Base-by-base conservation (phyloP, 2,888 invertebrate genomes). In the Acleris emargana region DNA sequence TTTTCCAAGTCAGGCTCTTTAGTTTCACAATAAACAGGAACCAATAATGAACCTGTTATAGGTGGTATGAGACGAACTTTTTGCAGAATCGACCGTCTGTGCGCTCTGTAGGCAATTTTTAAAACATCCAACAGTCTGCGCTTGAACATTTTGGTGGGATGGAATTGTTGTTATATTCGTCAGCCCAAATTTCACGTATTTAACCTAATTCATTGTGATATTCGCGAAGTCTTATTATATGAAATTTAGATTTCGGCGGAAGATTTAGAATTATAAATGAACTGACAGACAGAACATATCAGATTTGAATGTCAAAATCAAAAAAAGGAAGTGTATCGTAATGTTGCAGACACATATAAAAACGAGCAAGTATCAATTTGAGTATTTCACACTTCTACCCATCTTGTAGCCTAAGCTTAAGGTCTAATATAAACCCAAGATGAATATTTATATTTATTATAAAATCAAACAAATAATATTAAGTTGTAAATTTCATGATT, bases 11-110 rank as follows among this genome's bases (percentile, higher is more conserved):
- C 81, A 18, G 75, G 73, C 20, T 76, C 72, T 54, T 80, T 81
- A 16, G 83, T 80, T 38, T 85, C 83, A 74, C 91, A 91, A 66
- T 72, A 75, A 13, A 76, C 82, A 9, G 82, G 79, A 18, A 83
- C 77, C 49, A 89, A 58, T 3, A 89, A 71, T 38, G 87, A 84
- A 49, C 89, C 62, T 13, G 87, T 76, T 54, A 83, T 72, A 32
- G 91, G 87, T 28, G 81, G 69, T 67, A 80, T 72, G 69, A 76
- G 80, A 53, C 85, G 77, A 62, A 83, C 69, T 72, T 73, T 85
- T 17, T 76, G 58, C 17, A 76, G 62, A 45, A 80, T 67, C 45
- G 74, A 73, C 67, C 71, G 78, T 22, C 70, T 77, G 58, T 82
- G 79, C 32, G 74, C 64, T 67, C 72, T 76, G 67, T 71, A 80